Base-by-base conservation (phyloP, 2,888 invertebrate species). In the Phyto melanocephala region DNA sequence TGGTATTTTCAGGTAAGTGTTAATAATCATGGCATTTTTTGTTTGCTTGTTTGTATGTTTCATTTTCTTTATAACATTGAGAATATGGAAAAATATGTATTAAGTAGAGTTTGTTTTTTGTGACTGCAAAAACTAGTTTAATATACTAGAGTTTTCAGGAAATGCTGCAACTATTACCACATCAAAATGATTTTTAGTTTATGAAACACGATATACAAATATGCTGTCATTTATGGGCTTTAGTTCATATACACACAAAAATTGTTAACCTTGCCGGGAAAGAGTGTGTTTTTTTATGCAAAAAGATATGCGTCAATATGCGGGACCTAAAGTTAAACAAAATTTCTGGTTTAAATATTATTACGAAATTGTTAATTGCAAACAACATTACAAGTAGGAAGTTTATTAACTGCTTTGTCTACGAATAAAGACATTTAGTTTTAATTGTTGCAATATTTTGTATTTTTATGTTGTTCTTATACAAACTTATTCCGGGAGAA, bases 111-210 rank as follows among this genome's bases (percentile, higher is more conserved):
- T 62, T 28, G 20, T 63, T 17, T 8, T 37, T 42, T 47, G 11
- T 7, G 3, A 35, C 1, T 35, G 11, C 67, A 35, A 40, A 45
- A 70, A 77, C 68, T 24, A 35, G 77, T 77, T 77, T 62, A 15
- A 13, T 28, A n/a, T n/a, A 24, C 1, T 52, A 50, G 7, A 65
- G 15, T 37, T 68, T 76, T 76, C 81, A 77, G 81, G 81, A 77
- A 81, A 70, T 78, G 70, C 68, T 81, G 72, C 72, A 77, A 47
- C 58, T 42, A 35, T 68, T 68, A 68, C 74, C 47, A 20, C 68
- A 63, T 11, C 50, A 42, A 63, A 76, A 24, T 62, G 20, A 28
- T 28, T 45, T 40, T 65, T 74, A 45, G 40, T 72, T 68, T 15
- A 60, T 47, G 47, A 67, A 60, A 72, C 77, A 72, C 37, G 70